Base-by-base conservation (phyloP, 2,888 invertebrate genomes). In the Halocaridina rubra region DNA sequence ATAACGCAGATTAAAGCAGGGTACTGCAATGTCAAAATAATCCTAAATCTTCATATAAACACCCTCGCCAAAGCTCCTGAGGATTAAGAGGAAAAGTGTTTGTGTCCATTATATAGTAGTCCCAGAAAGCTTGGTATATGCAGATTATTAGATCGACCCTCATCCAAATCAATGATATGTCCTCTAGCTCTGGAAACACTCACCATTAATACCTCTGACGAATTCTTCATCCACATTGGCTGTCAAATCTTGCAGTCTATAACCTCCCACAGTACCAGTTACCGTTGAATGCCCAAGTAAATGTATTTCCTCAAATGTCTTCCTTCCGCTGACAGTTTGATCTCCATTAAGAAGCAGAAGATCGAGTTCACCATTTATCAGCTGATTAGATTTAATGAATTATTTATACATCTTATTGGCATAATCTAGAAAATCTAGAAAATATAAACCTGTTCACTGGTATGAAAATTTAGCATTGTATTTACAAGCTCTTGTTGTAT, bases 301-400 rank as follows among this genome's bases (percentile, higher is more conserved):
- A 22, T 19, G 46, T n/a, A 79, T 79, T 8, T 69, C 29, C 3
- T 3, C 22, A 32, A 79, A 71, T 4, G 53, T 30, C 19, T 79
- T 79, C 22, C 16, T 19, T 27, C 53, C 69, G 4, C 29, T 27
- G 46, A 79, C 53, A 29, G 30, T 30, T 67, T 79, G 79, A 24
- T 79, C 32, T 10, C 79, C 79, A 22, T 69, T 67, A 10, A 79
- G 3, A 3, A 69, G 27, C 8, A 79, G 19, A n/a, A 79, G 19
- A n/a, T 79, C 79, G 30, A 79, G 57, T 22, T 71, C 29, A 13
- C 79, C 79, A 57, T 79, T 53, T 13, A 39, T 29, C 1, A 79
- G 53, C 79, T 79, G 67, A 53, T 53, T 53, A 53, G 53, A 53
- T n/a, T 13, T 8, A 16, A 46, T 46, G 46, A 24, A 46, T n/a